Percentiles rank a stretch among this genome's conserved stretches.
phyloP scores from a whole-genome alignment of 2,113 vertebrate genomes.

The Spea multiplicata region DNA sequence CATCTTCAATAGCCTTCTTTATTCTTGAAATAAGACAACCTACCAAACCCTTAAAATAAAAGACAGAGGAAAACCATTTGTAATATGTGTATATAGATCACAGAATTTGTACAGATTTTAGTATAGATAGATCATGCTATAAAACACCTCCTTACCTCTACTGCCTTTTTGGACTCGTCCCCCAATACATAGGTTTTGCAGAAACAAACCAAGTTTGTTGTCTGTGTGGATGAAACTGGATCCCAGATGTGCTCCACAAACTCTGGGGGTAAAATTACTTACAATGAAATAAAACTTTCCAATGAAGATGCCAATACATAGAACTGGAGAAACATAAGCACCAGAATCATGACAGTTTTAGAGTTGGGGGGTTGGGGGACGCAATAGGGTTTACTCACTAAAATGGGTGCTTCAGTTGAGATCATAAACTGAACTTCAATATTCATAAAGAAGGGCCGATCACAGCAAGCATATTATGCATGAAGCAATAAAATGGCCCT shows the following conservation, averaged over 20 bases:
- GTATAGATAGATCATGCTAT: neutral
- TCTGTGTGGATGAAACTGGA: slow-evolving; percentile 79
- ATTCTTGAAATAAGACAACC: slow-evolving; percentile 69
- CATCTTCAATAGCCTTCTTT: slow-evolving; percentile 82
- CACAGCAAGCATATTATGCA: too few species aligned
- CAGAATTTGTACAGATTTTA: neutral
- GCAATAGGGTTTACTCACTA: too few species aligned
- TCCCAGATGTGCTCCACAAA: slow-evolving; percentile 85
- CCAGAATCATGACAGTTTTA: too few species aligned
- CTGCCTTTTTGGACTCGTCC: slow-evolving; percentile 69
- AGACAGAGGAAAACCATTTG: neutral
- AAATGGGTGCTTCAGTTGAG: too few species aligned
- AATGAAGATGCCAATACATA: too few species aligned
- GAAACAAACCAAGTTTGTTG: slow-evolving; percentile 69
- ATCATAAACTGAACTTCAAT: too few species aligned
- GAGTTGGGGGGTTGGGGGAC: too few species aligned
- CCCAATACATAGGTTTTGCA: slow-evolving; percentile 74
- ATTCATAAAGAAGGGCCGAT: too few species aligned
- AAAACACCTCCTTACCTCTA: slow-evolving; percentile 69
- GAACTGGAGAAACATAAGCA: too few species aligned
- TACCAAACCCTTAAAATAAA: slow-evolving; percentile 69
- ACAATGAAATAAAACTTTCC: too few species aligned
- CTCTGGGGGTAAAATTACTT: slow-evolving; percentile 56
- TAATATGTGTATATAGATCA: neutral
- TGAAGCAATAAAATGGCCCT: too few species aligned